Base-by-base conservation (phyloP, 2,113 vertebrate species). In the Castor canadensis region DNA sequence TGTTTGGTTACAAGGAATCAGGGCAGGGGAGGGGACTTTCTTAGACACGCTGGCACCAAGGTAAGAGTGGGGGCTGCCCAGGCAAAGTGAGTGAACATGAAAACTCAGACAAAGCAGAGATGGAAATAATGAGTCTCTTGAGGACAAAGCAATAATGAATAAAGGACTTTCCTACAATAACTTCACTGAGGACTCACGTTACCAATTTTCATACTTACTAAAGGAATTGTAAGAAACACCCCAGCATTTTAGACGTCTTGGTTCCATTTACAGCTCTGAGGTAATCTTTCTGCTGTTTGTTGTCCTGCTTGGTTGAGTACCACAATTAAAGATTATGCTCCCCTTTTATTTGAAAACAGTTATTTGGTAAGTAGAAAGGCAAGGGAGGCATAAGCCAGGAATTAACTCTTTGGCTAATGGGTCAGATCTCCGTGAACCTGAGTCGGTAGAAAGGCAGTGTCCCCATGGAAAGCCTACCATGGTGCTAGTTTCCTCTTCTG, bases 71-170 rank as follows among this genome's bases (percentile, higher is more conserved):
- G 97, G 97, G 88, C 92, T 80, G 87, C 96, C 97, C 75, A 45
- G 96, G 89, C 91, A 97, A 96, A 80, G 91, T 92, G 96, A 96
- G 87, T 96, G 96, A 97, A 97, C 97, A 87, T 98, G 97, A 95
- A 95, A 94, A 96, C 97, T 95, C 95, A 96, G 96, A 97, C 87
- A 97, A 97, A 98, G 95, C 96, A 97, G 96, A 97, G 97, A 98
- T 96, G 98, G 97, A 98, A 97, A 1, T 73, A 97, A 97, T 97
- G 96, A 94, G 35, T 98, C 97, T 98, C 97, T 97, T 97, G 98
- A 98, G 98, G 96, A 98, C 97, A 98, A 98, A 98, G 98, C 98
- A 98, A 98, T 98, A 98, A 98, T 88, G 80, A 98, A 85, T 96
- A 97, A 98, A 98, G 93, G 94, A 95, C 96, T 98, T 97, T 96